Conservation (phyloP, 2,888 invertebrate species). For the Drosophila nigricruria region DNA sequence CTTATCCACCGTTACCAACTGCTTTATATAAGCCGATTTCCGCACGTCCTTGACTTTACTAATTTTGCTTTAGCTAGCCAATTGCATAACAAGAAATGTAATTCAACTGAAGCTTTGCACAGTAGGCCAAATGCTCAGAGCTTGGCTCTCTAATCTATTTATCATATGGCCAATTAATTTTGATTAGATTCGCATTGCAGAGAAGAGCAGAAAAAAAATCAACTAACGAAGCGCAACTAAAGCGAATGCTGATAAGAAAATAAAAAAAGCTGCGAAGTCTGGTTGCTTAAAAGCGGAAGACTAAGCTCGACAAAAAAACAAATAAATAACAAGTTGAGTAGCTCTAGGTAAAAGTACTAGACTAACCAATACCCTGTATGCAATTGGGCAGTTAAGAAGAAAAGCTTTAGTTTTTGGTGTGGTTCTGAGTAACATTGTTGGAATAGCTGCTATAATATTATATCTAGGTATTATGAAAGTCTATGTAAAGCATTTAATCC, state of each 20-base stretch:
- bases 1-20: constrained; percentile 35
- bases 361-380: neutral
- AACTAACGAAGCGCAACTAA: constrained; percentile 65
- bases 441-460: too few relatives aligned
- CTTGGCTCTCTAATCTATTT: constrained; percentile 60
- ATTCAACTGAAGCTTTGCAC: constrained; percentile 35
- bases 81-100: constrained; percentile 60
- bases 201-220: constrained; percentile 30
- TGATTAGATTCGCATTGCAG: constrained; percentile 62
- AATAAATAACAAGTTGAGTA: constrained; percentile 18
- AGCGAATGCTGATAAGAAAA: constrained; percentile 57
- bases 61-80: constrained; percentile 21
- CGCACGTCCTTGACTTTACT: constrained; percentile 71
- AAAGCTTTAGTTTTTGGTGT: neutral
- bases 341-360: neutral
- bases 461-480: too few relatives aligned
- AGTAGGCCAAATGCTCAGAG: constrained; percentile 13
- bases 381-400: neutral
- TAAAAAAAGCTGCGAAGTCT: constrained; percentile 38
- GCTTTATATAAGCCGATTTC: constrained; percentile 56
- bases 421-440: too few relatives aligned
- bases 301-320: constrained; percentile 30
- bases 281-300: constrained; percentile 68
- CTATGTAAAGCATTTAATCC: neutral
- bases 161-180: constrained; percentile 76